Base-by-base conservation (phyloP, 30 jellyfish, hydroid and myxozoan species). In the Pelagia noctiluca region DNA sequence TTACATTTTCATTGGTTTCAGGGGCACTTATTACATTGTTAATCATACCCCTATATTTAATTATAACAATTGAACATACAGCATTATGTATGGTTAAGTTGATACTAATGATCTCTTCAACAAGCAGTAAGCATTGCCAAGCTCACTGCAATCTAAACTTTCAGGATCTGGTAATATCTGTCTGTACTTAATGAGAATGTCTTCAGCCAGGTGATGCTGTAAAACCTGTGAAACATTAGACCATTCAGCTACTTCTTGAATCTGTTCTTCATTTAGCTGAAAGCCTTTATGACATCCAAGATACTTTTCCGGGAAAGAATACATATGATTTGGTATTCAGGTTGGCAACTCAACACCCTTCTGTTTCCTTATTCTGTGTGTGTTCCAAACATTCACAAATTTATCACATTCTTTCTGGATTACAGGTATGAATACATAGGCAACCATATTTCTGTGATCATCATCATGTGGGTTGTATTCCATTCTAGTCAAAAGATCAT, bases 271-370 rank as follows among this genome's bases (percentile, higher is more conserved):
- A 42, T 42, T 42, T 16, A 42, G 57, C 57, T 42, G 57, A 42
- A 42, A 42, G 12, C 57, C 57, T 42, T 42, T 42, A 42, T 42
- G 57, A 42, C 57, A 42, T 16, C 57, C 57, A 42, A 8, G 57
- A 42, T 42, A 42, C 57, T 42, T 42, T 16, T 42, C 57, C 57
- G 57, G 57, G 57, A 42, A 42, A 42, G 57, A 42, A 42, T 42
- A 42, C 57, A 67, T 67, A 5, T 67, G 80, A n/a, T 67, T 24
- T 11, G 80, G 80, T 11, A 67, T 67, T 10, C 80, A 65, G n/a
- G 34, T 11, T 67, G 80, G 80, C 24, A 67, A 64, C 61, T 67
- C 80, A 16, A 23, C 8, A 25, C 60, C 60, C 32, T 67, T 4
- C 30, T 67, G 80, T 5, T 67, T 36, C 32, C 80, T 67, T 1